These are phyloP conservation scores for Manis javanica DNA, from an alignment of 2,797 vertebrate genomes.

Conservation along the genomic window DNA sequence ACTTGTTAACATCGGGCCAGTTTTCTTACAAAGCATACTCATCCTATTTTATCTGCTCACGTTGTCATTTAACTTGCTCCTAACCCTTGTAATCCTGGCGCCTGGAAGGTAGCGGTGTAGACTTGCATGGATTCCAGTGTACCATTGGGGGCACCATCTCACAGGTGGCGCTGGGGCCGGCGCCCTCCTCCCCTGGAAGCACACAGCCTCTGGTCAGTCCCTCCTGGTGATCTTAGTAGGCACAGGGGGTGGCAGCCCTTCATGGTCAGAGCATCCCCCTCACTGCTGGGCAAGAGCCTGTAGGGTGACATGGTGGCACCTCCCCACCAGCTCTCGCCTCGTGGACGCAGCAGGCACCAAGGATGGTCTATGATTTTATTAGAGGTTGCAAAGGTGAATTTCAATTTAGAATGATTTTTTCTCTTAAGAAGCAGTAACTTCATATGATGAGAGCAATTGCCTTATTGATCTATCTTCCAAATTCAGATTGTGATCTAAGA, in stretches of 20 bases:
- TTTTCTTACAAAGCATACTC: background rate
- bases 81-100: background rate
- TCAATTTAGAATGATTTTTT: background rate
- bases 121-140: background rate
- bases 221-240: too few relatives aligned
- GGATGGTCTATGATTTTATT: background rate
- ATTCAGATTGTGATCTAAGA: background rate
- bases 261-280: too few relatives aligned
- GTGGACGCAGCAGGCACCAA: background rate
- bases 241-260: background rate
- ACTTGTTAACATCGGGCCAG: background rate
- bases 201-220: too few relatives aligned
- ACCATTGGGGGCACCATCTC: too few relatives aligned
- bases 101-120: background rate
- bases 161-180: too few relatives aligned
- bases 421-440: background rate
- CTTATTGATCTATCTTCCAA: background rate
- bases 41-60: background rate
- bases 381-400: background rate
- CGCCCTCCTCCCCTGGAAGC: background rate
- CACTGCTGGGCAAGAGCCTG: background rate
- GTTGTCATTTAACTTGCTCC: fast-evolving
- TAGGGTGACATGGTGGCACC: too few relatives aligned
- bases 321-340: background rate
- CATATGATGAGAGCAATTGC: background rate